Evolutionary conservation across 2,888 invertebrate genomes (phyloP).

Genomic region (Apamea anceps): DNA sequence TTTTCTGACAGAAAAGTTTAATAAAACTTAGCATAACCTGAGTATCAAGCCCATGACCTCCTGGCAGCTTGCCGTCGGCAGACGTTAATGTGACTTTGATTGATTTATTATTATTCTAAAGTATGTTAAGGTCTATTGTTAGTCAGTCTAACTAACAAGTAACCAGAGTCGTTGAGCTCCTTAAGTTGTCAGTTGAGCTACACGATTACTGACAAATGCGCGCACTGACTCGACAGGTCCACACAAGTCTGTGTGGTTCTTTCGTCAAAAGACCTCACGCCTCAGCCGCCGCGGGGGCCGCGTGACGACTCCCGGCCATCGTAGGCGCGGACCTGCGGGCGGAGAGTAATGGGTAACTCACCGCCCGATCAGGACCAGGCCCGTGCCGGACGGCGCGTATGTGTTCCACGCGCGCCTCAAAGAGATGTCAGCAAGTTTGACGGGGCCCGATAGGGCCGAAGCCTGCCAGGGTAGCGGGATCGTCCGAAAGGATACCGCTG

Average conservation of each 20-base stretch:
- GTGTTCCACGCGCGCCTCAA: too few species aligned
- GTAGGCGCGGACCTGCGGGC: too few species aligned
- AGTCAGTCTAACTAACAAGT: neutral
- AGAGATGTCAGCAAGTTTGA: too few species aligned
- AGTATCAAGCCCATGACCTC: neutral
- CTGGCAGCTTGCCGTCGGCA: neutral
- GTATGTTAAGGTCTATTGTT: constrained; percentile 30
- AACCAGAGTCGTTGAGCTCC: neutral
- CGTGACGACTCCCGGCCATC: too few species aligned
- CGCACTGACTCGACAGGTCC: neutral
- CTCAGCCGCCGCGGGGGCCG: too few species aligned
- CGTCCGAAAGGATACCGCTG: too few species aligned
- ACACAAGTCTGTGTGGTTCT: neutral
- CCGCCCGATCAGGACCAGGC: too few species aligned
- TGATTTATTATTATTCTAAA: constrained; percentile 26
- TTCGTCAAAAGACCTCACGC: too few species aligned
- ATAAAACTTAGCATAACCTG: neutral
- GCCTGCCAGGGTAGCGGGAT: too few species aligned
- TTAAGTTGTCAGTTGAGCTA: neutral
- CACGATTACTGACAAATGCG: neutral
- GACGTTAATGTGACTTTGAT: constrained; percentile 9
- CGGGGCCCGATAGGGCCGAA: too few species aligned
- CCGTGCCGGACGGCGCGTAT: too few species aligned
- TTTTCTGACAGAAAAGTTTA: neutral
- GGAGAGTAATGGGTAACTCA: too few species aligned